Conservation (phyloP, 2,113 vertebrate species). For the Hylia prasina region DNA sequence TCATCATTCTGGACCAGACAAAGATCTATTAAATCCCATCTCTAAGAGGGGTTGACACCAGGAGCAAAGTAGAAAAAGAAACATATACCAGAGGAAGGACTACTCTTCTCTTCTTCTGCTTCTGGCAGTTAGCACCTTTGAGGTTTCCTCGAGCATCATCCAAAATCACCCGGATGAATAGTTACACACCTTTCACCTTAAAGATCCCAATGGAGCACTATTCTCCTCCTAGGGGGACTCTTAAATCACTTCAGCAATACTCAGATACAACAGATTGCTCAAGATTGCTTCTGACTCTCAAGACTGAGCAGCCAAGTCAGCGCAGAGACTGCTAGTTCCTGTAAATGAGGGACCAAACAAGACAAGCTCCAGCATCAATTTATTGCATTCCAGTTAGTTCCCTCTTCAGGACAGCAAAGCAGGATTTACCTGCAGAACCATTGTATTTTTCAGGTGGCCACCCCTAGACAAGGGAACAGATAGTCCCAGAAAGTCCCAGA, state of each 20-base stretch:
- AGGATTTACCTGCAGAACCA: not conserved
- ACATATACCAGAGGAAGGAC: not conserved
- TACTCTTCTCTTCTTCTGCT: not conserved
- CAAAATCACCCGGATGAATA: not conserved
- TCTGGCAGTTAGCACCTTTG: not conserved
- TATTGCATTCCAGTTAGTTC: not conserved
- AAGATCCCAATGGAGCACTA: not conserved
- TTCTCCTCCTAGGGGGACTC: not conserved
- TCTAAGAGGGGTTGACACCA: not conserved
- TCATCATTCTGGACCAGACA: accelerated
- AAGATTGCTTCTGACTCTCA: not conserved
- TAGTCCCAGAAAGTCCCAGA: not conserved
- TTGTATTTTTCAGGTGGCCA: not conserved
- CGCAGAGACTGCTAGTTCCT: not conserved
- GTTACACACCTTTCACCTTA: not conserved
- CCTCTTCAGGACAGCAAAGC: not conserved
- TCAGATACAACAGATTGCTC: not conserved
- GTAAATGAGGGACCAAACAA: not conserved
- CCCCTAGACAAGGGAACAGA: not conserved
- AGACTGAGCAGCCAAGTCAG: not conserved
- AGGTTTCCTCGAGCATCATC: not conserved
- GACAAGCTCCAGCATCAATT: not conserved
- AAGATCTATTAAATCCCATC: not conserved
- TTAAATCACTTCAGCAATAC: not conserved
- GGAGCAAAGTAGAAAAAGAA: not conserved